A percentile compares a stretch with the other conserved stretches of the same genome.
Evolutionary conservation across 2,113 vertebrate species (phyloP).

Genomic region (Tachycineta bicolor): DNA sequence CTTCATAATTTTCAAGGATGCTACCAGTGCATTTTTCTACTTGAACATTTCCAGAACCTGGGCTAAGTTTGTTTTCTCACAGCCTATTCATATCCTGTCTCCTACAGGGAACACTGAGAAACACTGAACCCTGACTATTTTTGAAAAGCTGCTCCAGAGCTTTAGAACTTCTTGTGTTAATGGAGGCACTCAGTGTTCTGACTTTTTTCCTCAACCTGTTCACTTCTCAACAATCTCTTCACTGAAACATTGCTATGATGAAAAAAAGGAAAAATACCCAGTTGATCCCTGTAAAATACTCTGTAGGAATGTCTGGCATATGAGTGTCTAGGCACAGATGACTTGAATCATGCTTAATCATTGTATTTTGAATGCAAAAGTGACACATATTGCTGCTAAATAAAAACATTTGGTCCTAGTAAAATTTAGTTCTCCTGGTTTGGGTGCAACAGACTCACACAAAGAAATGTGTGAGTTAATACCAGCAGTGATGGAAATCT

Average conservation of each 20-base stretch:
- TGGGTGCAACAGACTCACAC: neutral
- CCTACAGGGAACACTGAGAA: neutral
- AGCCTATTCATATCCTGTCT: conserved; percentile 19
- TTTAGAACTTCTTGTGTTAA: conserved; percentile 7
- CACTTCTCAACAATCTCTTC: neutral
- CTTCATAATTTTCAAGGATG: neutral
- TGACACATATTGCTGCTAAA: neutral
- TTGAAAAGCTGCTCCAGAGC: neutral
- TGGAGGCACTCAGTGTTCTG: conserved; percentile 5
- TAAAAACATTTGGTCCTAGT: neutral
- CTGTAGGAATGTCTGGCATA: neutral
- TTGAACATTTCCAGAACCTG: neutral
- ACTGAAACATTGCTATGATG: neutral
- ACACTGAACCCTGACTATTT: neutral
- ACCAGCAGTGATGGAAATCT: neutral
- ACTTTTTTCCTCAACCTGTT: conserved; percentile 2
- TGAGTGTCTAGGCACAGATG: neutral
- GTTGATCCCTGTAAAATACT: neutral
- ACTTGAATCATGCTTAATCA: neutral
- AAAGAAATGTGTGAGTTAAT: neutral
- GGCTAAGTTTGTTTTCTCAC: neutral
- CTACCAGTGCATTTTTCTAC: neutral
- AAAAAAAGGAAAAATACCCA: neutral
- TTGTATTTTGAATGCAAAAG: neutral
- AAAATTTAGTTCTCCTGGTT: neutral